Evolutionary conservation across 1,140 invertebrate genomes (phyloP).

Genomic region (Aphelenchoides avenae): DNA sequence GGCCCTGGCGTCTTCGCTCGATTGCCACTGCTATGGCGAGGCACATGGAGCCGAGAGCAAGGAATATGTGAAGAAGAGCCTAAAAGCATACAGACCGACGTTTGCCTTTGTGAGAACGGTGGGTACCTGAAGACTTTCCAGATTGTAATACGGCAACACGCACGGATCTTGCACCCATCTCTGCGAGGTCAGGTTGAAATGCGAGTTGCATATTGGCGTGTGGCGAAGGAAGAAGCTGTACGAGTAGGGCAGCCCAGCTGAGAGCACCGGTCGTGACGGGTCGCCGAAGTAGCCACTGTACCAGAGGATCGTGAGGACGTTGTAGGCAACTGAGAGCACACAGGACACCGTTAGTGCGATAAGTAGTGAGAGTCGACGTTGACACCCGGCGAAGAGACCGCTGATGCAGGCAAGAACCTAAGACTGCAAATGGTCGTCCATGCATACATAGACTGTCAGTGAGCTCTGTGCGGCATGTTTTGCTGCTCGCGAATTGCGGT

Average conservation of each 20-base stretch:
- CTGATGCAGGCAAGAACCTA: constrained; percentile 28
- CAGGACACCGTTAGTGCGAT: constrained; percentile 17
- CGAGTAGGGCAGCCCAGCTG: constrained; percentile 37
- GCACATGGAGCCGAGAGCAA: no score
- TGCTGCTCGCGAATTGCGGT: no score
- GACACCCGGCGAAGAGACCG: constrained; percentile 32
- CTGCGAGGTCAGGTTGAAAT: constrained; percentile 40
- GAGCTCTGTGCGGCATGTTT: no score
- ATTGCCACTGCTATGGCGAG: no score
- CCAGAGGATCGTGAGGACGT: constrained; percentile 26
- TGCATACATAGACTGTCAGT: no score
- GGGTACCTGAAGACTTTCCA: no score
- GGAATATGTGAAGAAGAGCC: no score
- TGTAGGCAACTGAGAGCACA: constrained; percentile 28
- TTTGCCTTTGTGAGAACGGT: no score
- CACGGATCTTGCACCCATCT: constrained; percentile 26
- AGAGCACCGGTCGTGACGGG: constrained; percentile 13
- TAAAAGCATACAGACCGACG: no score
- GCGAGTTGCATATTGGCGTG: constrained; percentile 35
- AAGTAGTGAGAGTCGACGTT: constrained; percentile 23
- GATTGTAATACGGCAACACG: constrained; percentile 14
- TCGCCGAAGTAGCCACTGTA: constrained; percentile 22
- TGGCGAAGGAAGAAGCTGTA: constrained; percentile 41
- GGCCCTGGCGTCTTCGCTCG: no score
- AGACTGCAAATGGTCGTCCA: no score